These are phyloP conservation scores for Polyommatus iphigenia DNA, from an alignment of 2,888 invertebrate species.

Conservation along the genomic window DNA sequence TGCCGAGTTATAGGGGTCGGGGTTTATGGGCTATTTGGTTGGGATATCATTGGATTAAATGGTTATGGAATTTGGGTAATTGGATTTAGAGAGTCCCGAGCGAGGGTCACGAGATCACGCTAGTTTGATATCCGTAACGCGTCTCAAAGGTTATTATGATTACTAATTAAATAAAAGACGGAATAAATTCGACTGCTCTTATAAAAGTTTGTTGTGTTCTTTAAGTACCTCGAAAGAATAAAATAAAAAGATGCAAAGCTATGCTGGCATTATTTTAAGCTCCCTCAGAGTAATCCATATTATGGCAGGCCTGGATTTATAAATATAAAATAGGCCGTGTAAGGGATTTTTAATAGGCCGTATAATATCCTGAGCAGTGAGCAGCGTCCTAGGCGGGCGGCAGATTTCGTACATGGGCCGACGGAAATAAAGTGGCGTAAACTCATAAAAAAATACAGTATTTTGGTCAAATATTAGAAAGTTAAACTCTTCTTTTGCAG, in stretches of 20 bases:
- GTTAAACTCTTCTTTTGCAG: slow-evolving; percentile 46
- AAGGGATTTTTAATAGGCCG: too few relatives aligned
- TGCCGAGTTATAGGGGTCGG: background rate
- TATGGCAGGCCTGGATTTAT: background rate
- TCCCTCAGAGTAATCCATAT: background rate
- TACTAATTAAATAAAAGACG: slow-evolving; percentile 2
- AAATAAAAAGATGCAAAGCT: too few relatives aligned
- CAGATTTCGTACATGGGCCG: too few relatives aligned
- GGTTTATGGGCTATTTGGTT: slow-evolving; percentile 17
- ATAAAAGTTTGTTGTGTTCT: background rate
- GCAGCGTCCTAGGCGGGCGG: too few relatives aligned
- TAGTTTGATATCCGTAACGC: background rate
- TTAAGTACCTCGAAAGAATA: too few relatives aligned
- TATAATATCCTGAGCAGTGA: too few relatives aligned
- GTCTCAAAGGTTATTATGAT: background rate
- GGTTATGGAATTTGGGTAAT: slow-evolving; percentile 9
- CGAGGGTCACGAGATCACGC: background rate
- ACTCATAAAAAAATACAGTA: background rate
- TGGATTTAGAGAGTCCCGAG: background rate
- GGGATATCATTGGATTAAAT: slow-evolving; percentile 3
- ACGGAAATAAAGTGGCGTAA: too few relatives aligned
- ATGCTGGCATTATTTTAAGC: background rate
- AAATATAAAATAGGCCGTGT: too few relatives aligned
- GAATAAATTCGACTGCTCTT: background rate
- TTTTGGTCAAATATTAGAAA: background rate